Conservation (phyloP, 2,888 invertebrate species). For the Abrostola triplasia region DNA sequence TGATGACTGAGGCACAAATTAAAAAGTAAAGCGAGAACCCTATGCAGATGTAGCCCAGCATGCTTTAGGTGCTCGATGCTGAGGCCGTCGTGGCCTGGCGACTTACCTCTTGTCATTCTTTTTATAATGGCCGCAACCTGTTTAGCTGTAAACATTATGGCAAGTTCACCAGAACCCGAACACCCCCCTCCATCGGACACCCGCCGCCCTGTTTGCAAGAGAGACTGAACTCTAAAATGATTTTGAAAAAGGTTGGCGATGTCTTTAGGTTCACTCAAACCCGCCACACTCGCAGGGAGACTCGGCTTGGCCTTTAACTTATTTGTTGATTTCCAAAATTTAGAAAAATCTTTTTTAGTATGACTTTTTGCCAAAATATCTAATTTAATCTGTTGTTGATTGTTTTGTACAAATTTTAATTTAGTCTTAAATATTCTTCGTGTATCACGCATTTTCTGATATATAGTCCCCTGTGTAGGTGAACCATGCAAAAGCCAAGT, state of each 20-base stretch:
- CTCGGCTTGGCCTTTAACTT: background rate
- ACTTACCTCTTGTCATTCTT: background rate
- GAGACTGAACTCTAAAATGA: background rate
- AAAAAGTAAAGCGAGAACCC: background rate
- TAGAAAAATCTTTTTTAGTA: background rate
- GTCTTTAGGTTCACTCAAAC: background rate
- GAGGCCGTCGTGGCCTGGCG: background rate
- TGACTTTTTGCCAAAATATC: background rate
- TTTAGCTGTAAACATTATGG: background rate
- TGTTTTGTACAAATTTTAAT: background rate
- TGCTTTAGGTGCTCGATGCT: background rate
- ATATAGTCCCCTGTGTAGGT: slow-evolving; percentile 3
- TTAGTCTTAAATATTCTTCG: background rate
- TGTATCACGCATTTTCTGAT: slow-evolving; percentile 1
- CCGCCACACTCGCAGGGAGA: background rate
- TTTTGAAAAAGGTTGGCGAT: background rate
- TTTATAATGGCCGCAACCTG: background rate
- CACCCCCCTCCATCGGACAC: background rate
- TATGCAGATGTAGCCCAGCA: background rate
- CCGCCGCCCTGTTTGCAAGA: background rate
- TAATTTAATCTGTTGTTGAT: background rate
- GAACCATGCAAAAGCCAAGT: background rate
- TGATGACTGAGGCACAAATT: background rate
- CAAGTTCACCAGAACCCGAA: background rate
- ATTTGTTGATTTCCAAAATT: background rate